phyloP scores from a whole-genome alignment of 1,140 invertebrate genomes.

The Meteorus sp. region DNA sequence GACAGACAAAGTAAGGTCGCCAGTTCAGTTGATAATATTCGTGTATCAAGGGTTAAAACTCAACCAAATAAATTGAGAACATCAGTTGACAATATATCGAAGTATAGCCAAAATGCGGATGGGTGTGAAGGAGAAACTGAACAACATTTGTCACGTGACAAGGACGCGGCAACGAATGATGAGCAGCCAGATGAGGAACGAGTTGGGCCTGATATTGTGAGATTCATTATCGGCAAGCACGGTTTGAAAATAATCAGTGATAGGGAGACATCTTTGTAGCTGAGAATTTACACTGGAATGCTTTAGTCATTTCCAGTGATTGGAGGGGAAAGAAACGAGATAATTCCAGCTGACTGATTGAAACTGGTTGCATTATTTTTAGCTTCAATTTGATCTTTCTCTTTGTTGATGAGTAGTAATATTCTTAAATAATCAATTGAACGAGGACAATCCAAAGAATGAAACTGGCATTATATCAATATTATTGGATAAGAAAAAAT shows the following conservation, averaged over 20 bases:
- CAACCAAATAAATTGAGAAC: conserved; percentile 42
- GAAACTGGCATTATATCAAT: no score
- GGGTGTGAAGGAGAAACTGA: conserved; percentile 3
- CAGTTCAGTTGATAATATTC: conserved; percentile 51
- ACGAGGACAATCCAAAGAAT: no score
- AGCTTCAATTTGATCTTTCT: no score
- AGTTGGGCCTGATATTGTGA: conserved; percentile 66
- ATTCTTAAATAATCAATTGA: no score
- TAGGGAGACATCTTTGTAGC: conserved; percentile 71
- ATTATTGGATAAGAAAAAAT: no score
- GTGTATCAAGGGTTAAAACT: conserved; percentile 33
- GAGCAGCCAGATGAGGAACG: conserved; percentile 58
- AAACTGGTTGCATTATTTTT: no score
- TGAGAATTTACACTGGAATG: conserved; percentile 31
- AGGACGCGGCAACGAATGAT: no score
- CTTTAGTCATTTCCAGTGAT: conserved; percentile 25
- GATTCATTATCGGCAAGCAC: conserved; percentile 72
- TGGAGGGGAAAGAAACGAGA: not conserved
- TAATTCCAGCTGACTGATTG: no score
- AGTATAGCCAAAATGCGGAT: conserved; percentile 28
- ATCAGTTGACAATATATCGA: conserved; percentile 47
- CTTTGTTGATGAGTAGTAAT: no score
- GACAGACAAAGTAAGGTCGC: conserved; percentile 41
- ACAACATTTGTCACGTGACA: not conserved
- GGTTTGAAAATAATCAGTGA: conserved; percentile 76